Percentiles rank a stretch among this genome's conserved stretches.
Evolutionary conservation across 1,140 invertebrate genomes (phyloP).

Genomic region (Solenopsis fugax): DNA sequence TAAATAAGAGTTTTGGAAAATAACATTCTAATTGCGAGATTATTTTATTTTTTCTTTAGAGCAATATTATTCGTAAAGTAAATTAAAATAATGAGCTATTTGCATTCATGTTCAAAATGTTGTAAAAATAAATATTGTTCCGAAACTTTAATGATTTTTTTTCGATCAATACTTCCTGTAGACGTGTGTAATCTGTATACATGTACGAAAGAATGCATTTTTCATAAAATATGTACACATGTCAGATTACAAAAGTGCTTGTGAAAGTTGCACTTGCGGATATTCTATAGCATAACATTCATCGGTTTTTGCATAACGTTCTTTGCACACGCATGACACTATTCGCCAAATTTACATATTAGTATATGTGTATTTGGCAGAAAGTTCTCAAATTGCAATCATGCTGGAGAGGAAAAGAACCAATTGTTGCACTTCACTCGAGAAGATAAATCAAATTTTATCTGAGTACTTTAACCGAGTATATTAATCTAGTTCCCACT

Average conservation of each 20-base stretch:
- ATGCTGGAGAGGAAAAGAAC: not conserved
- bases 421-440: not conserved
- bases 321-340: not conserved
- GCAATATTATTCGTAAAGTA: not conserved
- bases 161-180: not conserved
- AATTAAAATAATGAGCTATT: not conserved
- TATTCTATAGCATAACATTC: not conserved
- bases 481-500: not conserved
- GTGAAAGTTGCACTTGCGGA: not conserved
- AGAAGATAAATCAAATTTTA: constrained; percentile 31
- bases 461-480: not conserved
- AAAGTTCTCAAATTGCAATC: not conserved
- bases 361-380: not conserved
- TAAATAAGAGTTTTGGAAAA: not conserved
- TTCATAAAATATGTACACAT: not conserved
- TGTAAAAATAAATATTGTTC: not conserved
- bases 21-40: not conserved
- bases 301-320: not conserved
- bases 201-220: not conserved
- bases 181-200: not conserved
- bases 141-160: not conserved
- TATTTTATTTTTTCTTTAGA: not conserved
- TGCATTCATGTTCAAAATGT: not conserved
- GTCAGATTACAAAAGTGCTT: not conserved
- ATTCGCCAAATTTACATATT: not conserved